Conservation (phyloP, 2,797 vertebrate species). For the Myoxocephalus aenaeus region DNA sequence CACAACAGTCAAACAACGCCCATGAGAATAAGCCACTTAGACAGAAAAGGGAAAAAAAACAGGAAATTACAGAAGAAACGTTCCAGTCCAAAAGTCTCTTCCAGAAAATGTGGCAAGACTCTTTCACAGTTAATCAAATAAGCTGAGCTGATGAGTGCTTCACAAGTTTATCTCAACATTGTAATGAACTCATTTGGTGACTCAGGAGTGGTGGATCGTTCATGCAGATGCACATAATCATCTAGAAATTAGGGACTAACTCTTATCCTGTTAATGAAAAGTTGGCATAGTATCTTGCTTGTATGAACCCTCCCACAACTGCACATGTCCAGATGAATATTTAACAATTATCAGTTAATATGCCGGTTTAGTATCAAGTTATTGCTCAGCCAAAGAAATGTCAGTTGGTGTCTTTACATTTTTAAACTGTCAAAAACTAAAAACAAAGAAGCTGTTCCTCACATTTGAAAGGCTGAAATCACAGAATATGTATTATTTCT, state of each 20-base stretch:
- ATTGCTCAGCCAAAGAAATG: background rate
- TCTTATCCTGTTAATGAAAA: background rate
- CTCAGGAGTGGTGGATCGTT: background rate
- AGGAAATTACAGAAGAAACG: conserved; percentile 73
- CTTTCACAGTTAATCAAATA: conserved; percentile 9
- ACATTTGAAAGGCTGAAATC: background rate
- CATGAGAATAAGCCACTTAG: conserved; percentile 69
- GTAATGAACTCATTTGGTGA: background rate
- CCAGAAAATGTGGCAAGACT: conserved; percentile 46
- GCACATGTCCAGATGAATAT: background rate
- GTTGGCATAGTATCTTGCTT: background rate
- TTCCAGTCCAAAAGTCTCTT: conserved; percentile 60
- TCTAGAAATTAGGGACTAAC: background rate
- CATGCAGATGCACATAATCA: background rate
- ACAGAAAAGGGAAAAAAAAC: conserved; percentile 57
- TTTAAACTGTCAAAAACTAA: background rate
- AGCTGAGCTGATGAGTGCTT: background rate
- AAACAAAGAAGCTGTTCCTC: background rate
- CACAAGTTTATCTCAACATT: conserved; percentile 2
- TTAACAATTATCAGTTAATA: background rate
- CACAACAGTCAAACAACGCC: conserved; percentile 64
- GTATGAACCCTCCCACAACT: background rate
- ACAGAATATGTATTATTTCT: background rate
- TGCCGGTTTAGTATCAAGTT: background rate
- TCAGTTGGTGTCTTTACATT: background rate